A percentile compares a stretch with the other conserved stretches of the same genome.
phyloP scores from a whole-genome alignment of 1,140 invertebrate species.

The Drosophila subobscura region DNA sequence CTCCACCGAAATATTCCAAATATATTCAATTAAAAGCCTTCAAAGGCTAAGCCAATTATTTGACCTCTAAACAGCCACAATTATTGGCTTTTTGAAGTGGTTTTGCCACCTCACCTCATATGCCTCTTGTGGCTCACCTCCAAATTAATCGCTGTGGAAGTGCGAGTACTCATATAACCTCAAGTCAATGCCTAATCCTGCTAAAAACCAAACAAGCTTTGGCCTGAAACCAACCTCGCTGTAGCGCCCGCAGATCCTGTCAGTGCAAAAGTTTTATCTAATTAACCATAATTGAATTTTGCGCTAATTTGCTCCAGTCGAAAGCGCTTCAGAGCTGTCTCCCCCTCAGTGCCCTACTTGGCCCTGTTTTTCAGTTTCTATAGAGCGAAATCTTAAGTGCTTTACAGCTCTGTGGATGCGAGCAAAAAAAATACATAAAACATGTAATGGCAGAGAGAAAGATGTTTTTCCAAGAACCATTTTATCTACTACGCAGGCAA shows the following conservation, averaged over 20 bases:
- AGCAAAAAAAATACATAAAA: conserved; percentile 9
- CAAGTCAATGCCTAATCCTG: no score
- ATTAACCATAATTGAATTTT: conserved; percentile 75
- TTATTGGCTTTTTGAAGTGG: no score
- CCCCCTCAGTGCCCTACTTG: background rate
- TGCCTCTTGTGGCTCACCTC: no score
- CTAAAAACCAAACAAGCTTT: background rate
- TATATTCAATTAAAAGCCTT: no score
- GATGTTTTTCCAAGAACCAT: conserved; percentile 19
- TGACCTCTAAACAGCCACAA: no score
- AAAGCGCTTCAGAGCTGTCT: conserved; percentile 22
- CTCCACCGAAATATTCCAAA: no score
- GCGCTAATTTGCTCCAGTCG: conserved; percentile 68
- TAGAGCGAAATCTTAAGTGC: conserved; percentile 16
- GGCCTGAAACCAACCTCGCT: background rate
- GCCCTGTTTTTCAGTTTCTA: conserved; percentile 14
- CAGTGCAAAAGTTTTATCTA: conserved; percentile 43
- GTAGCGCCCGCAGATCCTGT: background rate
- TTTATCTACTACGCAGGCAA: background rate
- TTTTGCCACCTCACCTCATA: no score
- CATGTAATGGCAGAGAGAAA: conserved; percentile 12
- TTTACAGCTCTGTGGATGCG: conserved; percentile 5
- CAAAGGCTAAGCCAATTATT: no score
- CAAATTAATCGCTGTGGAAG: no score
- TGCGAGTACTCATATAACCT: no score